These are phyloP conservation scores for Hoplostethus mediterraneus DNA, from an alignment of 2,797 vertebrate species.

Conservation along the genomic window DNA sequence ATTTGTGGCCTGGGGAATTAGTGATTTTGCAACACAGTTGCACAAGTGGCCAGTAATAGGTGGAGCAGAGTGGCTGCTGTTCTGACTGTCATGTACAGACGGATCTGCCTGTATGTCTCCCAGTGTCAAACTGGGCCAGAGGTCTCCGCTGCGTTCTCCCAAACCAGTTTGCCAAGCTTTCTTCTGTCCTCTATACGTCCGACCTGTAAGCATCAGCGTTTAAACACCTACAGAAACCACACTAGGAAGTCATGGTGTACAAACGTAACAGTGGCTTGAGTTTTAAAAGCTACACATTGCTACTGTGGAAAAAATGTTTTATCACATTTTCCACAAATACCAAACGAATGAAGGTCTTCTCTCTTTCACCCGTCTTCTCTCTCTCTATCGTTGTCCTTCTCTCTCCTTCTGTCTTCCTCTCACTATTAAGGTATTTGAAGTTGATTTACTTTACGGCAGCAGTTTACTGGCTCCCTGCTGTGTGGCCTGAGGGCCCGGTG, in stretches of 20 bases:
- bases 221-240: constrained; percentile 30
- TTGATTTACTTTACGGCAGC: constrained; percentile 60
- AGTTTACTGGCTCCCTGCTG: constrained; percentile 58
- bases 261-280: constrained; percentile 21
- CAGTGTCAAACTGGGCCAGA: constrained; percentile 48
- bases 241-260: constrained; percentile 24
- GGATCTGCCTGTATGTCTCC: constrained; percentile 34
- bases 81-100: constrained; percentile 47
- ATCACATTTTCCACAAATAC: constrained; percentile 63
- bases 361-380: not conserved
- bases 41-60: constrained; percentile 19
- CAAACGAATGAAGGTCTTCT: constrained; percentile 39
- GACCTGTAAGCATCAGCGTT: constrained; percentile 43
- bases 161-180: constrained; percentile 58
- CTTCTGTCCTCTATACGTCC: constrained; percentile 20
- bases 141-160: constrained; percentile 45
- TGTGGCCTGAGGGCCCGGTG: constrained; percentile 53
- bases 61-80: not conserved
- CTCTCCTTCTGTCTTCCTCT: constrained; percentile 33
- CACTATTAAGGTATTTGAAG: constrained; percentile 41
- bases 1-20: constrained; percentile 25
- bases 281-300: constrained; percentile 18
- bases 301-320: constrained; percentile 19
- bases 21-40: constrained; percentile 21
- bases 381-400: not conserved